Percentiles rank a stretch among this genome's conserved stretches.
These are phyloP conservation scores for Leistus spinibarbis DNA, from an alignment of 2,888 invertebrate genomes.

Conservation along the genomic window DNA sequence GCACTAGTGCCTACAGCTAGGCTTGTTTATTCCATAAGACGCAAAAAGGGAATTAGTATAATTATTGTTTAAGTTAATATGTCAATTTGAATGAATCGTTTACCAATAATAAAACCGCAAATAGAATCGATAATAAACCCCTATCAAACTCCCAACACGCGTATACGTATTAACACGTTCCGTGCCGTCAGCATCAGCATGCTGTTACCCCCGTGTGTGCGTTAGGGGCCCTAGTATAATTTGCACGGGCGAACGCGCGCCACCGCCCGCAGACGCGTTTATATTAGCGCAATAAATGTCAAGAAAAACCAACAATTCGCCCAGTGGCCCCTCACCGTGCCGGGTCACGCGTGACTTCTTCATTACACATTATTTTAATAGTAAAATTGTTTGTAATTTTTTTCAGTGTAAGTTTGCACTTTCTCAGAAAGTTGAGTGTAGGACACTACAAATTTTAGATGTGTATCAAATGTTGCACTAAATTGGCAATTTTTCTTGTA, in stretches of 20 bases:
- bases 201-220: not conserved
- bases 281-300: constrained; percentile 42
- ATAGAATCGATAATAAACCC: not conserved
- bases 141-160: not conserved
- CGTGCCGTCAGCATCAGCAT: not conserved
- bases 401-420: not conserved
- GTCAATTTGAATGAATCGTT: no score
- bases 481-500: not conserved
- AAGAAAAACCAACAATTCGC: constrained; percentile 41
- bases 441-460: no score
- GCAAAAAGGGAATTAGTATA: no score
- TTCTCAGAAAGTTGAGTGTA: no score
- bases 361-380: not conserved
- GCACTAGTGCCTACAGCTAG: no score
- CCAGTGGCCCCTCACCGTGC: not conserved
- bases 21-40: no score
- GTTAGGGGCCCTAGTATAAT: constrained; percentile 10
- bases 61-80: no score
- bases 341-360: not conserved
- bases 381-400: not conserved
- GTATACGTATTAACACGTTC: not conserved
- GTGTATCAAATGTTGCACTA: not conserved
- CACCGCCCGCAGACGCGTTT: constrained; percentile 6
- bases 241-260: constrained; percentile 25
- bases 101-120: no score